Evolutionary conservation across 2,113 vertebrate genomes (phyloP).

Genomic region (Naja naja): DNA sequence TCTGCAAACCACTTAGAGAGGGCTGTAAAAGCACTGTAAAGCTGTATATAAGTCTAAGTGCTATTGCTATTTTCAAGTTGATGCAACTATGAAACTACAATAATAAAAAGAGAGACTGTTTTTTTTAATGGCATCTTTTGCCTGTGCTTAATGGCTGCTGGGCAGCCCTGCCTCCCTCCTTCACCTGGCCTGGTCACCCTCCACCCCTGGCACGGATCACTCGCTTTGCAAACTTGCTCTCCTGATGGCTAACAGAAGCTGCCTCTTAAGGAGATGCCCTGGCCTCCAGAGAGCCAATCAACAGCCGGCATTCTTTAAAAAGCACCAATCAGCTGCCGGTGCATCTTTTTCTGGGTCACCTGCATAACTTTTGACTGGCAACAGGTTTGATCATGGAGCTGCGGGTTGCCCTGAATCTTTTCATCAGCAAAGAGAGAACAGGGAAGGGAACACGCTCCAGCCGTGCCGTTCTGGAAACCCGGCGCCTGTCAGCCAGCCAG

Average conservation of each 20-base stretch:
- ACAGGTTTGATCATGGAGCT: neutral
- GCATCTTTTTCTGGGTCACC: neutral
- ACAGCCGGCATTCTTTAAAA: neutral
- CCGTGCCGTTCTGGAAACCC: neutral
- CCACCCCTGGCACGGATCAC: neutral
- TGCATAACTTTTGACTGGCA: neutral
- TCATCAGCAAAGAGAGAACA: neutral
- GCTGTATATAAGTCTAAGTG: no score
- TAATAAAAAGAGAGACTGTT: neutral
- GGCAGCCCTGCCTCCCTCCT: no score
- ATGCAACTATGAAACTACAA: neutral
- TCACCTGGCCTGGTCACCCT: no score
- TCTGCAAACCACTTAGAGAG: no score
- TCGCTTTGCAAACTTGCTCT: neutral
- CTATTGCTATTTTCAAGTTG: no score
- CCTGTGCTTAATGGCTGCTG: neutral
- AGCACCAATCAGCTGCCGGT: fast-evolving
- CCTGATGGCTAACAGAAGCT: neutral
- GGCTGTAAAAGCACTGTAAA: no score
- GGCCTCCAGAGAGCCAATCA: neutral
- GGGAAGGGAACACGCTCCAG: neutral
- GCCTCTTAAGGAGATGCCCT: fast-evolving
- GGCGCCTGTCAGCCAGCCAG: neutral
- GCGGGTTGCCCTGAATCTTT: neutral
- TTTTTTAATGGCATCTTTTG: neutral